phyloP scores from a whole-genome alignment of 2,113 vertebrate species.

The Chionis minor region DNA sequence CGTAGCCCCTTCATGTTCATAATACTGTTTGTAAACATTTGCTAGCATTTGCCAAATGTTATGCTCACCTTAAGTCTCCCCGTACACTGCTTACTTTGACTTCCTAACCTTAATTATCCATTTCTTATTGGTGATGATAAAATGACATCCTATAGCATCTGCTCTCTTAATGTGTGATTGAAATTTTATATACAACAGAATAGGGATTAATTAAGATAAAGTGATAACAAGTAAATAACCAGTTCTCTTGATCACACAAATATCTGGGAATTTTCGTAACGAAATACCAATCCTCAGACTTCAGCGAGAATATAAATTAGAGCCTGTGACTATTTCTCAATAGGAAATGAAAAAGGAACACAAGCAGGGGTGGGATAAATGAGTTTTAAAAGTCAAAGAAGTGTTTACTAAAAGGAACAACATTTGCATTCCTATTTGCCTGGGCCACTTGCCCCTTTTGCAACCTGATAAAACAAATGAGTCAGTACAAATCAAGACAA shows the following conservation, averaged over 20 bases:
- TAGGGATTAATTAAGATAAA: neutral
- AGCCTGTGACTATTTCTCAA: neutral
- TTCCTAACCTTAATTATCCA: neutral
- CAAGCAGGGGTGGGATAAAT: neutral
- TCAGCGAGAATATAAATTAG: neutral
- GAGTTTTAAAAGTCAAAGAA: neutral
- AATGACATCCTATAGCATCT: neutral
- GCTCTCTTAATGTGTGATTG: neutral
- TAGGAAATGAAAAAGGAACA: neutral
- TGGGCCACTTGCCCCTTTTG: neutral
- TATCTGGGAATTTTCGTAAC: neutral
- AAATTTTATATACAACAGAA: neutral
- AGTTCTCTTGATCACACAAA: neutral
- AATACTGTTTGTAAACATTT: neutral
- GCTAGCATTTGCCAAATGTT: neutral
- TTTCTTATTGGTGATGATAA: neutral
- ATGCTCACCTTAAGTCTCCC: neutral
- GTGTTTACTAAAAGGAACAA: neutral
- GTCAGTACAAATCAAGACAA: constrained; percentile 14
- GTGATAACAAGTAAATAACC: neutral
- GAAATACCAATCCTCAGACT: neutral
- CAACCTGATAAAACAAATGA: constrained; percentile 36
- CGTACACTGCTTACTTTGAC: neutral
- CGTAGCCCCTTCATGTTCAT: neutral
- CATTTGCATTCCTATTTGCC: neutral